Evolutionary conservation across 2,797 vertebrate species (phyloP), one percentile per base, ranked within the genome.

Genomic region (Rhinichthys osculus): DNA sequence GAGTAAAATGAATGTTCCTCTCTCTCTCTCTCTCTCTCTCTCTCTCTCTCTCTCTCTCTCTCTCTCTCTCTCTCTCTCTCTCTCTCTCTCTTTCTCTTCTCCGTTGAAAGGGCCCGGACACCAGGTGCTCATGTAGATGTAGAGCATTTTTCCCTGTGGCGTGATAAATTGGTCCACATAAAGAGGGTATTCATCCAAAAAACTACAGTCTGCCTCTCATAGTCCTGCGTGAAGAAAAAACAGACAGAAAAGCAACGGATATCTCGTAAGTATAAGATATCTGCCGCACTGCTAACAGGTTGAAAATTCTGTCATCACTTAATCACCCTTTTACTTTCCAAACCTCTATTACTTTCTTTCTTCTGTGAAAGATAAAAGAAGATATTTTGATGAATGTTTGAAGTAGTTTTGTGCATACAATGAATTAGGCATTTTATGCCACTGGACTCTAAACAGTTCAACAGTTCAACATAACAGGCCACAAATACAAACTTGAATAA

Each of bases 81-180:
- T 47, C 30, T 54, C 78, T 64, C 67, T 67, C 59, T 84, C 77
- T 87, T 42, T 52, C 86, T 71, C 84, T 76, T 72, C 23, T 89
- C 82, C 64, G 54, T 85, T 93, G 92, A 94, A 94, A 95, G 94
- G 94, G 94, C 93, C 92, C 90, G 93, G 94, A 95, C 95, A 95
- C 95, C 95, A 96, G 95, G 95, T 96, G 95, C 93, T 94, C 87
- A 87, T 90, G 88, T 88, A 90, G 89, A 91, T 91, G 93, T 92
- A 93, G 91, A 95, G 95, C 95, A 94, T 94, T 94, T 95, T 95
- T 95, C 95, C 95, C 95, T 93, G 95, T 94, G 92, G 95, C 93
- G 94, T 96, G 95, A 96, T 96, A 94, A 95, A 96, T 96, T 93
- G 95, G 93, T 95, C 91, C 93, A 95, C 94, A 90, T 95, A 95